Percentiles rank a stretch among this genome's conserved stretches.
phyloP scores from a whole-genome alignment of 1,140 invertebrate species.

The Fopius arisanus region DNA sequence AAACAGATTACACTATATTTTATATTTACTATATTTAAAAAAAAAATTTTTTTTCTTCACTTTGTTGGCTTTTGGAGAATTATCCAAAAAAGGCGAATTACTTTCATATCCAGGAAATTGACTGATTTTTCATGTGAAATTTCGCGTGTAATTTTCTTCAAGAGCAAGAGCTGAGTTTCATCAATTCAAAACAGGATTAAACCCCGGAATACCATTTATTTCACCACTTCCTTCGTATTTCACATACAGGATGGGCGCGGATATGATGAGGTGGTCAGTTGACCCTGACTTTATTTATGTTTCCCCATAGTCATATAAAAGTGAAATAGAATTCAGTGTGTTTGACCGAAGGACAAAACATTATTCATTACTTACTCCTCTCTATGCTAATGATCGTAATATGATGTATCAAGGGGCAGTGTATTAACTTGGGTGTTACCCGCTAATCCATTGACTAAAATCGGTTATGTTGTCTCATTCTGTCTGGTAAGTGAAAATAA shows the following conservation, averaged over 20 bases:
- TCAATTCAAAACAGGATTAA: neutral
- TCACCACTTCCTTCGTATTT: slow-evolving; percentile 6
- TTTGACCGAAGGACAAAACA: slow-evolving; percentile 7
- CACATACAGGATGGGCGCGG: slow-evolving; percentile 36
- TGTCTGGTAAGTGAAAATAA: neutral
- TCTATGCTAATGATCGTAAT: neutral
- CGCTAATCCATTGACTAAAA: neutral
- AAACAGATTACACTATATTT: slow-evolving; percentile 7
- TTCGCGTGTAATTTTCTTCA: too few relatives aligned
- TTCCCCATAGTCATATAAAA: slow-evolving; percentile 43
- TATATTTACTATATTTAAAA: too few relatives aligned
- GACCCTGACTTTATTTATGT: slow-evolving; percentile 58
- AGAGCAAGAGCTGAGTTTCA: too few relatives aligned
- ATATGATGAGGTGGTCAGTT: slow-evolving; percentile 44
- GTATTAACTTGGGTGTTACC: neutral
- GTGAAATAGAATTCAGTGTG: slow-evolving; percentile 29
- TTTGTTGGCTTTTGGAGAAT: neutral
- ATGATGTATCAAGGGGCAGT: neutral
- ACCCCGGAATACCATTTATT: neutral
- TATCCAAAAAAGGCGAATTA: neutral
- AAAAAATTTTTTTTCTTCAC: too few relatives aligned
- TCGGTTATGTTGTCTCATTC: neutral
- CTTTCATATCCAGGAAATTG: too few relatives aligned
- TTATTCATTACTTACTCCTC: neutral
- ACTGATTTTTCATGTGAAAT: too few relatives aligned